Evolutionary conservation across 2,797 vertebrate genomes (phyloP), one percentile per base, ranked within the genome.

Genomic region (Octomys mimax): DNA sequence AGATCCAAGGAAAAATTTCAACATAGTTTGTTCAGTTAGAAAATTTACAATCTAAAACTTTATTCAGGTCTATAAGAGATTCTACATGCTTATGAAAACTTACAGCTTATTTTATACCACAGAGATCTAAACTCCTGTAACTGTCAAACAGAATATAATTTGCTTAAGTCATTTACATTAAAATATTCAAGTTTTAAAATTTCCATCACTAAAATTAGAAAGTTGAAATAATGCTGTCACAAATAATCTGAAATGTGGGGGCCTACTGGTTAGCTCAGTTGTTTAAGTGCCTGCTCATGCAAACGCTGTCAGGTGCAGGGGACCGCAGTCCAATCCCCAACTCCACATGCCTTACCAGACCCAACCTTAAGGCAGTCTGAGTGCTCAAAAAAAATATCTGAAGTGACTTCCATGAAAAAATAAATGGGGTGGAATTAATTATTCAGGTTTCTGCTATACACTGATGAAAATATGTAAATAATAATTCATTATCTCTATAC

Each of bases 141-240:
- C 21, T 92, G 39, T 93, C 73, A 82, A 71, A 31, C 54, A 33
- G 31, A 28, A 89, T 92, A 10, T 4, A 64, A 87, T 92, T 78
- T 95, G 24, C 57, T 92, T 80, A 94, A 91, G 31, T 80, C 19
- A 87, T 95, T 24, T 39, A 59, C 73, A 91, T 83, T 85, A 87
- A 91, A 95, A 39, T 78, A 84, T 77, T 86, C 49, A 84, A 49
- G 80, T 83, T 95, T 94, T 91, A 91, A 96, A 91, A 1, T 2
- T 89, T 87, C 21, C 89, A 24, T 77, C n/a, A 91, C 39, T 87
- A 84, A 92, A 91, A 94, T 78, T 92, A 94, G 16, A 68, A 96
- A 62, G 6, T 36, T 86, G 12, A 87, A 92, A 87, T 81, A 91
- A 94, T 26, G 11, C 24, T 95, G 26, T 78, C 52, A 59, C 39